phyloP scores from a whole-genome alignment of 1,140 invertebrate genomes.

The Macrostomum lignano region DNA sequence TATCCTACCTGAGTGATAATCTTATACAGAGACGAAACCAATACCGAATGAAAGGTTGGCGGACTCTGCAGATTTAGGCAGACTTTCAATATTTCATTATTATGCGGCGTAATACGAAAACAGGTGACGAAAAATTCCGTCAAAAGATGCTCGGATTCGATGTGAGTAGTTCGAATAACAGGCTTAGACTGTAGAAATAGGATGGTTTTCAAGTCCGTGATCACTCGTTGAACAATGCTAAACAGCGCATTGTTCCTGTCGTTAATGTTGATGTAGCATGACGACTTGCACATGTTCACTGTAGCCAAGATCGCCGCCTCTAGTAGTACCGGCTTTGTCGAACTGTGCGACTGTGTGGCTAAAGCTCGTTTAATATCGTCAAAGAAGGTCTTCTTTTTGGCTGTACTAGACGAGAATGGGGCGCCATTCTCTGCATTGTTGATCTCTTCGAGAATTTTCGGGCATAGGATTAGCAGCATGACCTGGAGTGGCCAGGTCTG shows the following conservation, averaged over 20 bases:
- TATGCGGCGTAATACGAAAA: slow-evolving; percentile 82
- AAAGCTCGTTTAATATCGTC: no score
- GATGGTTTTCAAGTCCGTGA: slow-evolving; percentile 40
- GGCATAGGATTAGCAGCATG: slow-evolving; percentile 63
- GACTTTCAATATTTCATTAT: slow-evolving; percentile 73
- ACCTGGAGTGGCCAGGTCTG: slow-evolving; percentile 80
- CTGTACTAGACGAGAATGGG: slow-evolving; percentile 44
- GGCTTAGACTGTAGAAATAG: background rate
- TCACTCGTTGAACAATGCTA: slow-evolving; percentile 58
- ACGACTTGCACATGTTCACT: slow-evolving; percentile 80
- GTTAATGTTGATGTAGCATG: slow-evolving; percentile 66
- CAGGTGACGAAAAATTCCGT: slow-evolving; percentile 87
- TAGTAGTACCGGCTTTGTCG: slow-evolving; percentile 35
- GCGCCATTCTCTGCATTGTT: slow-evolving; percentile 57
- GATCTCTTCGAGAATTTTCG: slow-evolving; percentile 73
- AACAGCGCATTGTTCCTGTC: slow-evolving; percentile 78
- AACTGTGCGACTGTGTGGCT: background rate
- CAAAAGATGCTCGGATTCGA: slow-evolving; percentile 60
- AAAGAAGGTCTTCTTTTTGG: no score
- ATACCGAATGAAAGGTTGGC: slow-evolving; percentile 64
- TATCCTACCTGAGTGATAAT: slow-evolving; percentile 35
- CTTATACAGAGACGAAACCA: slow-evolving; percentile 54
- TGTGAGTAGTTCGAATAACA: slow-evolving; percentile 2
- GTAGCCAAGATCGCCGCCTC: slow-evolving; percentile 76
- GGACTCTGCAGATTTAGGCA: slow-evolving; percentile 57